A percentile compares a stretch with the other conserved stretches of the same genome.
These are phyloP conservation scores for Choloepus didactylus DNA, from an alignment of 2,797 vertebrate genomes.

Conservation along the genomic window DNA sequence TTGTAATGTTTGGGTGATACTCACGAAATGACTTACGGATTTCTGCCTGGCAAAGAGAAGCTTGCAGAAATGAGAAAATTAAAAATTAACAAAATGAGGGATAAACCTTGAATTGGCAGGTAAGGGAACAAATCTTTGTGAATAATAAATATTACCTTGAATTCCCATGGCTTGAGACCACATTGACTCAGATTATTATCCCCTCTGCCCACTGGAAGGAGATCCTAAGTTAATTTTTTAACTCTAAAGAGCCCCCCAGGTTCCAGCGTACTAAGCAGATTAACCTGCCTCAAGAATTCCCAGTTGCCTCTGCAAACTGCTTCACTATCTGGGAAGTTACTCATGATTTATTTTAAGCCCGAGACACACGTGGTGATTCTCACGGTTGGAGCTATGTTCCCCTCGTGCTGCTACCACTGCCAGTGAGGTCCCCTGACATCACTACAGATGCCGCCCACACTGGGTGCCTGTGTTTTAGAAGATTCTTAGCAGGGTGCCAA, in stretches of 20 bases:
- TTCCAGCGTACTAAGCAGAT: not conserved
- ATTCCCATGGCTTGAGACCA: not conserved
- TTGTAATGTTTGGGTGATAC: not conserved
- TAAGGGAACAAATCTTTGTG: not conserved
- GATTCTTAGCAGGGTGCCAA: not conserved
- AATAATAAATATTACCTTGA: not conserved
- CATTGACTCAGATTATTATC: fast-evolving
- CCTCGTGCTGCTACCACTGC: not conserved
- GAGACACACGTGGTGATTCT: not conserved
- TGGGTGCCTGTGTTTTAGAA: not conserved
- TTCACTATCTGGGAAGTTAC: not conserved
- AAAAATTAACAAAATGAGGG: not conserved
- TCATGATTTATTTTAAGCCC: conserved; percentile 15
- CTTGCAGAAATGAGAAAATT: conserved; percentile 3
- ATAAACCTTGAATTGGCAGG: not conserved
- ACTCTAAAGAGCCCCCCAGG: not conserved
- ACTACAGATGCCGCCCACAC: too few relatives aligned
- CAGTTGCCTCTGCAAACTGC: not conserved
- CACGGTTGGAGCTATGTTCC: not conserved
- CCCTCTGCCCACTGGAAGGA: not conserved
- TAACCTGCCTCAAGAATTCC: not conserved
- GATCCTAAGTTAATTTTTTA: not conserved
- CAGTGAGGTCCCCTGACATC: not conserved
- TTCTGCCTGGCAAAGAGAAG: conserved; percentile 20
- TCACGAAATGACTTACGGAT: not conserved